These are phyloP conservation scores for Nomada flava DNA, from an alignment of 2,888 invertebrate species.

Conservation along the genomic window DNA sequence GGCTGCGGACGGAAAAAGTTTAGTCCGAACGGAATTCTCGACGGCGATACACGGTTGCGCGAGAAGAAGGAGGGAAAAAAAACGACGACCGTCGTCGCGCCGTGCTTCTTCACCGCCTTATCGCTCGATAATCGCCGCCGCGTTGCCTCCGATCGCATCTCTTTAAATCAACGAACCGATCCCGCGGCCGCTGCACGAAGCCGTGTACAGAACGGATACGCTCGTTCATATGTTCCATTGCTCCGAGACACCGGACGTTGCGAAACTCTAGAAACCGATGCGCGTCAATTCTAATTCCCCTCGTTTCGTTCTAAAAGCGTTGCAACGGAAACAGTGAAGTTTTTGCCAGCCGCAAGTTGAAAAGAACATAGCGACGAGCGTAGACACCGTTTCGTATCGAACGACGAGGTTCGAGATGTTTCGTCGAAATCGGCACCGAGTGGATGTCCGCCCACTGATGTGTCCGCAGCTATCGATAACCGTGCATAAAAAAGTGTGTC, in stretches of 20 bases:
- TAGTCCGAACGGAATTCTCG: constrained; percentile 48
- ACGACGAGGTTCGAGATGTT: constrained; percentile 8
- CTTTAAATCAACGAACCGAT: constrained; percentile 60
- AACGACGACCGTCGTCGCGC: not conserved
- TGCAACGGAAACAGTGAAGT: not conserved
- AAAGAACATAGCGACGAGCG: not conserved
- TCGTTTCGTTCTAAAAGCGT: not conserved
- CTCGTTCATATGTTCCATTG: constrained; percentile 38
- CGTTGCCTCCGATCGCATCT: constrained; percentile 18
- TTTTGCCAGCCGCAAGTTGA: not conserved
- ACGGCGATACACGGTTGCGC: constrained; percentile 1
- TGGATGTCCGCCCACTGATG: not conserved
- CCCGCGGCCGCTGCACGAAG: constrained; percentile 33
- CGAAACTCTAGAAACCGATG: constrained; percentile 45
- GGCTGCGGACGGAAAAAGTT: constrained; percentile 53
- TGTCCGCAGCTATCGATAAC: not conserved
- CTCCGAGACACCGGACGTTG: constrained; percentile 51
- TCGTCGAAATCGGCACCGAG: constrained; percentile 34
- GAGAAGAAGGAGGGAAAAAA: too few species aligned
- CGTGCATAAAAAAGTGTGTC: not conserved
- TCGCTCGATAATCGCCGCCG: not conserved
- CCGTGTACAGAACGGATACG: not conserved
- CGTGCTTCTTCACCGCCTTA: constrained; percentile 8
- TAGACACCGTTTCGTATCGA: too few species aligned
- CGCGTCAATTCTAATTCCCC: constrained; percentile 18